These are phyloP conservation scores for Puntigrus tetrazona DNA, from an alignment of 2,113 vertebrate species.

Conservation along the genomic window DNA sequence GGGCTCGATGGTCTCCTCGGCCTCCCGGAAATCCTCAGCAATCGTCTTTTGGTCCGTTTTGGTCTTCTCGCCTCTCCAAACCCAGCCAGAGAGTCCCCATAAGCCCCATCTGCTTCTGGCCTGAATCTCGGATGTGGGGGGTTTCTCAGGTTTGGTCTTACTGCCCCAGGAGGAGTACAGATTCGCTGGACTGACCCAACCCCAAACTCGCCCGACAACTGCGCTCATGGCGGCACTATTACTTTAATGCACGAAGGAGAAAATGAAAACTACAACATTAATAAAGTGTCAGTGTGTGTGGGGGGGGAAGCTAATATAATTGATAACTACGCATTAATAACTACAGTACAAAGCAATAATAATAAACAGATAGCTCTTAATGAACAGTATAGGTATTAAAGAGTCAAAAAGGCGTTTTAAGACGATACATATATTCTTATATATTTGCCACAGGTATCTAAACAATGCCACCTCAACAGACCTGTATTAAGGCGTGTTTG, in stretches of 20 bases:
- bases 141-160: slow-evolving; percentile 9
- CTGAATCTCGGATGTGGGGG: slow-evolving; percentile 6
- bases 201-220: slow-evolving; percentile 67
- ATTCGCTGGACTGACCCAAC: slow-evolving; percentile 67
- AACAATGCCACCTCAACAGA: slow-evolving; percentile 15
- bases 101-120: slow-evolving; percentile 31
- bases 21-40: slow-evolving; percentile 74
- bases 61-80: slow-evolving; percentile 64
- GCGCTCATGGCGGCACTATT: slow-evolving; percentile 62
- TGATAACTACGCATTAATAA: neutral
- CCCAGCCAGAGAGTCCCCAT: slow-evolving; percentile 64
- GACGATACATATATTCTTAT: neutral
- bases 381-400: neutral
- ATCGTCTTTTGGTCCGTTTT: slow-evolving; percentile 51
- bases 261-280: neutral
- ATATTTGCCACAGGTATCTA: neutral
- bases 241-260: neutral
- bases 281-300: neutral
- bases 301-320: neutral
- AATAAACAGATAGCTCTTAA: neutral
- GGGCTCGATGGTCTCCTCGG: slow-evolving; percentile 64
- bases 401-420: neutral
- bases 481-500: slow-evolving; percentile 28
- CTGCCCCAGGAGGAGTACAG: slow-evolving; percentile 62
- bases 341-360: neutral